These are phyloP conservation scores for Byasa hedistus DNA, from an alignment of 2,888 invertebrate species.

Conservation along the genomic window DNA sequence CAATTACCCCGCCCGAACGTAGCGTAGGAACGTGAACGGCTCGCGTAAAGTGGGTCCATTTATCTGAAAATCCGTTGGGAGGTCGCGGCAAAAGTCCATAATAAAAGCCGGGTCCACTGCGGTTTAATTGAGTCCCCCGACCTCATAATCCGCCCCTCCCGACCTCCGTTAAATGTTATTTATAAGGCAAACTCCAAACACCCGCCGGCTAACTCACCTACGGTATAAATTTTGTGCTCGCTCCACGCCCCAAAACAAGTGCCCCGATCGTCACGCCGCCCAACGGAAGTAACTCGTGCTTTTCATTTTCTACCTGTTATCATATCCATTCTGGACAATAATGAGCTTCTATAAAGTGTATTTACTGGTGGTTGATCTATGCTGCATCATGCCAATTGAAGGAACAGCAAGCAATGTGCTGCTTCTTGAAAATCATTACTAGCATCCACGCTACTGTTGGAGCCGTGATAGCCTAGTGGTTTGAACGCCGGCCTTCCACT, in stretches of 20 bases:
- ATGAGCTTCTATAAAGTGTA: too few species aligned
- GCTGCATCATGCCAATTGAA: too few species aligned
- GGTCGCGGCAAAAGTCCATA: constrained; percentile 75
- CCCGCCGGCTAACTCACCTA: constrained; percentile 41
- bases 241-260: constrained; percentile 44
- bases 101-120: constrained; percentile 74
- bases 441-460: too few species aligned
- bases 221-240: constrained; percentile 63
- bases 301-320: too few species aligned
- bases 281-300: too few species aligned
- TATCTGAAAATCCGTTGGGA: constrained; percentile 73
- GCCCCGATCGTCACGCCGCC: constrained; percentile 38
- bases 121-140: constrained; percentile 79
- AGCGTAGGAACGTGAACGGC: constrained; percentile 50
- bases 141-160: constrained; percentile 74
- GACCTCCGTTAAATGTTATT: constrained; percentile 75
- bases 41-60: constrained; percentile 69
- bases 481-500: too few species aligned
- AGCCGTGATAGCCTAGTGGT: too few species aligned
- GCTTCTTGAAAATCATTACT: too few species aligned
- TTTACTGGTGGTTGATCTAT: too few species aligned
- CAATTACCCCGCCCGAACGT: constrained; percentile 54
- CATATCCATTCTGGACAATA: too few species aligned
- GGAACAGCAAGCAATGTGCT: too few species aligned
- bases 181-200: constrained; percentile 70